Evolutionary conservation across 2,888 invertebrate genomes (phyloP), one percentile per base, ranked within the genome.

Genomic region (Strigamia transsilvanica): DNA sequence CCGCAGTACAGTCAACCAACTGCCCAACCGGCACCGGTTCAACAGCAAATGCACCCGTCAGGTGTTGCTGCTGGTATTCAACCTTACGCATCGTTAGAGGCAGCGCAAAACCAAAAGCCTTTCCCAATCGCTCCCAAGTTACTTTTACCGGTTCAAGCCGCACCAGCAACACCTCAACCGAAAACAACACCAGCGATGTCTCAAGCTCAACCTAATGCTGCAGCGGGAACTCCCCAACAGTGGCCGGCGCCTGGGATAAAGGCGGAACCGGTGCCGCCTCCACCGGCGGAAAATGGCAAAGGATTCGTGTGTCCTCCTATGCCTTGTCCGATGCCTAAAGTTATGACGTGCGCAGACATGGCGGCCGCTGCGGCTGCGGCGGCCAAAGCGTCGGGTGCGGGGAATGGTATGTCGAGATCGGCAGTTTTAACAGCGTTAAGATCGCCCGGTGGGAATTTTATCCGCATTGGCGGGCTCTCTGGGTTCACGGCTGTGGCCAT

Each of bases 401-500:
- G 78, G 32, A 78, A 7, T 66, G n/a, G n/a, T n/a, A 9, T 80
- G 1, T 51, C 51, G n/a, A 42, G 80, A 51, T 9, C 10, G 2
- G 32, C 80, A 9, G 38, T 80, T 51, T 18, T 80, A 15, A 32
- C n/a, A 1, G 51, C 61, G 13, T 27, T 51, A 13, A 21, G 66
- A 21, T 51, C 73, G 2, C 18, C 73, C 51, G 82, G 83, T 23
- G 41, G 73, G 6, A 51, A 51, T 27, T 83, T 83, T 27, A 79
- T 83, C 5, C 38, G 93, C 84, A 86, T 96, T 1, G 96, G 94
- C n/a, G 97, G 96, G 0, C 82, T 97, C 5, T 94, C 94, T 85
- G 98, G 98, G 5, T 96, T 96, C 0, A 88, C 92, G 0, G 98
- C 97, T 0, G 96, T 98, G 0, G 92, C 93, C 15, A 90, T 98